phyloP scores from a whole-genome alignment of 2,797 vertebrate genomes.

The Halcyon chelicuti region DNA sequence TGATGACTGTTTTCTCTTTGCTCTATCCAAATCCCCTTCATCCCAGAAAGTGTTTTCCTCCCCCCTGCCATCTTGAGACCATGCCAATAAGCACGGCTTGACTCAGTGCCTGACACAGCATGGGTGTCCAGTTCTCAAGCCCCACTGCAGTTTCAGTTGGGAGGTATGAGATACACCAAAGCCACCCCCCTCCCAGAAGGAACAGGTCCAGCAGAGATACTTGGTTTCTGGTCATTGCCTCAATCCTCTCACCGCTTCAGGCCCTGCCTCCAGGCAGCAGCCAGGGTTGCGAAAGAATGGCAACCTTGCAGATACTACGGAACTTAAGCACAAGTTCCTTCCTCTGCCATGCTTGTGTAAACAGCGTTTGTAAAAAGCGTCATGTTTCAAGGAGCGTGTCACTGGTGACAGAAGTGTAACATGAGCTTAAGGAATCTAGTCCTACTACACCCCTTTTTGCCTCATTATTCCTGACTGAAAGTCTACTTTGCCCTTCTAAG shows the following conservation, averaged over 20 bases:
- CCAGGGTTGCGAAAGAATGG: not conserved
- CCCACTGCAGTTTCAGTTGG: not conserved
- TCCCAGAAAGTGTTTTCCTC: not conserved
- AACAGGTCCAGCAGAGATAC: not conserved
- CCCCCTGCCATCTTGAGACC: not conserved
- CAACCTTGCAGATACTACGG: not conserved
- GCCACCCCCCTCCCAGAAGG: not conserved
- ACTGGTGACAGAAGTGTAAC: not conserved
- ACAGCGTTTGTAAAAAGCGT: not conserved
- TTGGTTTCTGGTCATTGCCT: not conserved
- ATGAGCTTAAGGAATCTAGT: not conserved
- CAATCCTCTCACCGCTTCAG: not conserved
- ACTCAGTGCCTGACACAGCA: not conserved
- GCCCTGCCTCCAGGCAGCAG: not conserved
- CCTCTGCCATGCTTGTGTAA: not conserved
- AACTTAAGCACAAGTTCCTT: not conserved
- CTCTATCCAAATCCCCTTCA: not conserved
- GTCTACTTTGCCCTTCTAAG: not conserved
- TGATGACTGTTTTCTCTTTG: not conserved
- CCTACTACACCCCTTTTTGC: not conserved
- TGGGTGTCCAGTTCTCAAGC: not conserved
- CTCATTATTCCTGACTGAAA: not conserved
- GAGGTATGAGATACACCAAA: not conserved
- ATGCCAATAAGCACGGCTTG: not conserved
- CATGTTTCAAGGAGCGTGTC: not conserved